Evolutionary conservation across 1,140 invertebrate species (phyloP).

Genomic region (Harpegnathos saltator): DNA sequence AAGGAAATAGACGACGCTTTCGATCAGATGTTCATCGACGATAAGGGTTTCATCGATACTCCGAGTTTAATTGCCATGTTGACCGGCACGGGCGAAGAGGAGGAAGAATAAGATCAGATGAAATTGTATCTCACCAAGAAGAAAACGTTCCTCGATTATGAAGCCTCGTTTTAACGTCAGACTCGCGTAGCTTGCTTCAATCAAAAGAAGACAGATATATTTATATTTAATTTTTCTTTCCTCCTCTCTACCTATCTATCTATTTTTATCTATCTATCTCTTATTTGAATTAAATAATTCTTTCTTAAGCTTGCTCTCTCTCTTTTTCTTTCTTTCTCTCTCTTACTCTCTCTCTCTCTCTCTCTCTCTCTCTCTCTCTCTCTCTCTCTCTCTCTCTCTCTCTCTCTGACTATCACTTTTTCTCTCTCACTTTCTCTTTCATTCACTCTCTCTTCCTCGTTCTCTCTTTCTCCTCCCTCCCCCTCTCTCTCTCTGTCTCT

Average conservation of each 20-base stretch:
- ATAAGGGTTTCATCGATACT: constrained; percentile 97
- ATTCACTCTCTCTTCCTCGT: background rate
- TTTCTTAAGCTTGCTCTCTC: background rate
- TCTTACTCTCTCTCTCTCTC: background rate
- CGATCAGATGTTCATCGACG: constrained; percentile 97
- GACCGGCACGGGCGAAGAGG: constrained; percentile 93
- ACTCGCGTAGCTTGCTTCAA: constrained; percentile 37
- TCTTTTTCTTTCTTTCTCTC: no score
- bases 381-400: constrained; percentile 13
- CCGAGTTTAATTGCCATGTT: constrained; percentile 94
- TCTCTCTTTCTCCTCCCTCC: background rate
- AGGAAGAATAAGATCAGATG: constrained; percentile 85
- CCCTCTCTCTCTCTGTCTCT: background rate
- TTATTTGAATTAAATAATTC: background rate
- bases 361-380: background rate
- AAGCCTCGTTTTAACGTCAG: constrained; percentile 60
- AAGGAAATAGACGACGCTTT: constrained; percentile 97
- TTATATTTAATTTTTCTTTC: constrained; percentile 3
- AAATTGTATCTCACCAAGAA: constrained; percentile 20
- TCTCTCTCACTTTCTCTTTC: background rate
- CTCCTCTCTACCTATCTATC: background rate
- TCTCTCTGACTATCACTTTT: no score
- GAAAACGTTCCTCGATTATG: constrained; percentile 63
- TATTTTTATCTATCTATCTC: background rate
- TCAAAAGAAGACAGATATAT: constrained; percentile 32